phyloP scores from a whole-genome alignment of 1,140 invertebrate species.

The Scaptomyza pallida region DNA sequence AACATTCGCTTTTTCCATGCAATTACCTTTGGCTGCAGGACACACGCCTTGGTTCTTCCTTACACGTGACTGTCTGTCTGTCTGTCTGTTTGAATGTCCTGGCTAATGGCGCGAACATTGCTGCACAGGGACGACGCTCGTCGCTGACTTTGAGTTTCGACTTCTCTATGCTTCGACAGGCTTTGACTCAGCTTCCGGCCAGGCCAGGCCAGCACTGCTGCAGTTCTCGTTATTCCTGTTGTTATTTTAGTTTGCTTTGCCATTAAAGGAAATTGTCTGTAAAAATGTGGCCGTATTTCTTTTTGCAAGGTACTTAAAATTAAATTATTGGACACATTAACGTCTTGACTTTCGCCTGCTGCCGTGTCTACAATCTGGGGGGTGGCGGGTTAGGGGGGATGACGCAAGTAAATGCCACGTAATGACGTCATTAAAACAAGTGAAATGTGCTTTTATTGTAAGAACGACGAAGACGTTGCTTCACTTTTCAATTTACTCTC shows the following conservation, averaged over 20 bases:
- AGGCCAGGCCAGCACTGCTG: conserved; percentile 33
- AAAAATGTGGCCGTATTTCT: conserved; percentile 82
- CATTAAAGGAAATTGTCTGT: conserved; percentile 82
- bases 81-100: conserved; percentile 1
- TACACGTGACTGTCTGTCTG: conserved; percentile 41
- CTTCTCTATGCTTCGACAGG: conserved; percentile 55
- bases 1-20: conserved; percentile 71
- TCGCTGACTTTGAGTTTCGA: conserved; percentile 11
- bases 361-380: conserved; percentile 7
- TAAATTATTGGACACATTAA: conserved; percentile 83
- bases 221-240: conserved; percentile 28
- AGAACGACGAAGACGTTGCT: conserved; percentile 20
- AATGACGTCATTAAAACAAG: conserved; percentile 82
- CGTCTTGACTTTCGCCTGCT: conserved; percentile 69
- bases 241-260: conserved; percentile 46
- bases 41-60: conserved; percentile 31
- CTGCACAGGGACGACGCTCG: conserved; percentile 26
- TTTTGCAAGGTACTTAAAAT: conserved; percentile 83
- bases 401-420: conserved; percentile 76
- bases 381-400: neutral
- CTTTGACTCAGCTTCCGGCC: conserved; percentile 9
- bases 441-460: conserved; percentile 81
- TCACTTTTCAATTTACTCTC: conserved; percentile 69
- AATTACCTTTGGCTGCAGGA: conserved; percentile 65
- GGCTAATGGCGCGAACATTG: conserved; percentile 51